Percentiles rank a stretch among this genome's conserved stretches.
Conservation (phyloP, 92 coral and sea anemone genomes). For the Actinostola sp. region DNA sequence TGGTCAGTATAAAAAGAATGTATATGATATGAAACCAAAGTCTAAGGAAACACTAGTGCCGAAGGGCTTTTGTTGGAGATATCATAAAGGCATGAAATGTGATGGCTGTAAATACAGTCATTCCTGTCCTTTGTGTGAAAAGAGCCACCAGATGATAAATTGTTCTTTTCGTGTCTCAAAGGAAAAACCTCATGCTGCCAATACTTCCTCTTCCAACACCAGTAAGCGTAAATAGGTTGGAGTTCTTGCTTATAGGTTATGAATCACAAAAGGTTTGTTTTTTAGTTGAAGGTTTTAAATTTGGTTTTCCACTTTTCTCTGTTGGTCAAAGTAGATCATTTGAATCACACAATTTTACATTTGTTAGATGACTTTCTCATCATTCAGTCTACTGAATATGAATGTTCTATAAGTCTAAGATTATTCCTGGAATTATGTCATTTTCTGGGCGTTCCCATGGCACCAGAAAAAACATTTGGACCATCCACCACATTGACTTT, state of each 20-base stretch:
- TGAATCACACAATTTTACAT: too few relatives aligned
- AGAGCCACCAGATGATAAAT: conserved; percentile 7
- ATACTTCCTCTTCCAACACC: conserved; percentile 21
- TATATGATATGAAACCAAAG: background rate
- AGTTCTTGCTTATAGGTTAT: conserved; percentile 22
- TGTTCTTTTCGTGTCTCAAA: conserved; percentile 34
- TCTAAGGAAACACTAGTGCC: background rate
- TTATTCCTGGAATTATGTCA: too few relatives aligned
- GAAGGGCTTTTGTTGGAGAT: conserved; percentile 37
- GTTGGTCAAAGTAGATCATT: too few relatives aligned
- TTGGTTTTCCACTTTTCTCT: conserved; percentile 27
- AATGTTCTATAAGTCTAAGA: too few relatives aligned
- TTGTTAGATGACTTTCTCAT: conserved; percentile 47
- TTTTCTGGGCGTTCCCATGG: too few relatives aligned
- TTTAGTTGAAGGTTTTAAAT: conserved; percentile 31
- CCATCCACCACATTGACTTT: too few relatives aligned
- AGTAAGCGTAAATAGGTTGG: conserved; percentile 21
- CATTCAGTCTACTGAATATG: background rate
- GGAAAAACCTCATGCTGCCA: conserved; percentile 8
- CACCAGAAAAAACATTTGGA: too few relatives aligned
- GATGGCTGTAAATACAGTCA: conserved; percentile 39
- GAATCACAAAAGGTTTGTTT: background rate
- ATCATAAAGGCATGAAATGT: conserved; percentile 14
- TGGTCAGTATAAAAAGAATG: background rate
- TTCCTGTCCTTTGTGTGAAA: conserved; percentile 24